phyloP scores from a whole-genome alignment of 2,113 vertebrate species.

The Elgaria multicarinata region DNA sequence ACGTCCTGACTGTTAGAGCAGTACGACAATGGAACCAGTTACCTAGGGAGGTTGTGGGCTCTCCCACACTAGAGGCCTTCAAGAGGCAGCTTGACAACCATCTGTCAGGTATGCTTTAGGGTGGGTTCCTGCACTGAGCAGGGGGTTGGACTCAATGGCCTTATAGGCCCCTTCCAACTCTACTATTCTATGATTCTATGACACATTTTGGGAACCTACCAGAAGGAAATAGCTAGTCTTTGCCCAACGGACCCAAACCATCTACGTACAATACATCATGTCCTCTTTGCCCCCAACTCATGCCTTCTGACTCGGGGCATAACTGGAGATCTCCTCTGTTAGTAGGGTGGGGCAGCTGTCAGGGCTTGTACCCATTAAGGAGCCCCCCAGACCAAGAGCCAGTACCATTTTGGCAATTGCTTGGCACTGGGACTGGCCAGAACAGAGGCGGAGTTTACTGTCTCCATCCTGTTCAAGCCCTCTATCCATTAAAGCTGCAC shows the following conservation, averaged over 20 bases:
- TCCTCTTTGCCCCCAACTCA: not conserved
- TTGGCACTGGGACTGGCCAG: not conserved
- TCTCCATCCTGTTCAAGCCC: not conserved
- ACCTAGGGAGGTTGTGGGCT: no score
- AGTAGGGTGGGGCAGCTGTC: not conserved
- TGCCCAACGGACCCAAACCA: not conserved
- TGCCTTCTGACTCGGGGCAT: not conserved
- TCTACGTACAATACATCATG: not conserved
- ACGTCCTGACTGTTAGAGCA: no score
- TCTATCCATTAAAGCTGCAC: not conserved
- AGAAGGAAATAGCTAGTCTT: not conserved
- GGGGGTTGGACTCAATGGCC: no score
- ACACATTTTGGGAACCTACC: not conserved
- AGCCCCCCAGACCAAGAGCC: not conserved
- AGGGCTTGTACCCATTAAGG: not conserved
- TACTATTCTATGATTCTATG: no score
- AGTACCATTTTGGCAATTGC: not conserved
- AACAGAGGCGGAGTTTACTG: not conserved
- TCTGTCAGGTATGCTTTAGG: no score
- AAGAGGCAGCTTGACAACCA: no score
- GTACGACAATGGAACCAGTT: no score
- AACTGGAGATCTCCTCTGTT: not conserved
- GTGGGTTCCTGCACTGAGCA: no score
- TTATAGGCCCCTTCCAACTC: no score
- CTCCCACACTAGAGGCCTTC: no score